Base-by-base conservation (phyloP, 2,113 vertebrate species). In the Penelope pileata region DNA sequence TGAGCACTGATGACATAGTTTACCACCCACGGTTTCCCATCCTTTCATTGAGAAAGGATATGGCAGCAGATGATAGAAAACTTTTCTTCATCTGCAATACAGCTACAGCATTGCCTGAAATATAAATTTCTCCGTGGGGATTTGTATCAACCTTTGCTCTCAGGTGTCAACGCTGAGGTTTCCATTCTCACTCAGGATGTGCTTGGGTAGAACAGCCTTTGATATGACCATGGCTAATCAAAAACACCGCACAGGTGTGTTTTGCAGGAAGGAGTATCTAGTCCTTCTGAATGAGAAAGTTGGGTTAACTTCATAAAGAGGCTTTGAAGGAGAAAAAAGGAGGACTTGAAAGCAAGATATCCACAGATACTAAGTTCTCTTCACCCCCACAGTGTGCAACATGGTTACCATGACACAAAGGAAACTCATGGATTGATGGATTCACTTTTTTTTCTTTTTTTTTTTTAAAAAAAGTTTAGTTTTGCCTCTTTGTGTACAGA, bases 141-240 rank as follows among this genome's bases (percentile, higher is more conserved):
- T 90, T 92, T 93, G 83, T 72, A 86, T 43, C 86, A 78, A 76
- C 56, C 83, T 94, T 93, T 96, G 76, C 83, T 91, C 59, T 86
- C 91, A 70, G 64, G 43, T 64, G 32, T 56, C 51, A 60, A 64
- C 24, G 70, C 22, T 42, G 19, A 24, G 38, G 27, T 68, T 86
- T 94, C 62, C 36, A 2, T 79, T 95, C 90, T 69, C 74, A 66
- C 74, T 82, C 83, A 34, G 64, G 45, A 59, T 58, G 32, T 64
- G 66, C 73, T 72, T 60, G 64, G 50, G 48, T 78, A 83, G 10
- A 75, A 75, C 43, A 86, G 85, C 53, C 64, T 95, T 95, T 96
- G 73, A 91, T 93, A 86, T 42, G 73, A 90, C 80, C 76, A 30
- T 85, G 91, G 83, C 68, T 94, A 93, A 93, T 88, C 77, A 86